Evolutionary conservation across 2,113 vertebrate genomes (phyloP), one percentile per base, ranked within the genome.

Genomic region (Dinomys branickii): DNA sequence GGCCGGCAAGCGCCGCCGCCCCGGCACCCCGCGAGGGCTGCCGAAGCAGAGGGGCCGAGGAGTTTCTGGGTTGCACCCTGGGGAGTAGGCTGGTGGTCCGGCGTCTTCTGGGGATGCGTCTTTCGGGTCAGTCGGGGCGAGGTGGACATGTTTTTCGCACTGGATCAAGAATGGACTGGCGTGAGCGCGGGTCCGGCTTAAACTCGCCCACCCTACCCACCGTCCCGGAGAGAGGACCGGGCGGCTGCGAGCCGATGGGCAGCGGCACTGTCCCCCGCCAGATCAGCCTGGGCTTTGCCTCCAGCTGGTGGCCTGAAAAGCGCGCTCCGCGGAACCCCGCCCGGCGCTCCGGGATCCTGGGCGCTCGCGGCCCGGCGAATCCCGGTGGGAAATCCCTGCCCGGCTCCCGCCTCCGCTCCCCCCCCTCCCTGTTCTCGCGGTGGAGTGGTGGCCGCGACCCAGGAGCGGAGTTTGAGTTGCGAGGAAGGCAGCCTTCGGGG

Each of bases 301-400:
- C 54, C 0, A 26, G 73, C 41, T 2, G 30, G 47, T 50, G 94
- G 61, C 73, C 30, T 16, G 50, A 47, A 17, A 38, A 54, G 59
- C 81, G 69, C 58, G 38, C 85, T 38, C 84, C 7, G 50, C 7
- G 22, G 69, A 69, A 94, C 13, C 71, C 2, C 19, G 75, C 94
- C 17, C 41, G 91, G 95, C 20, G 77, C 92, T 10, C 87, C 75
- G 16, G 95, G 80, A 92, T 85, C 95, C 2, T 33, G 19, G 73
- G 54, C 83, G 83, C 67, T 44, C 63, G 65, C 24, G 0, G 91
- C 41, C 78, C 83, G 50, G 89, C 91, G 96, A 91, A 93, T 96
- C 96, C 97, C 97, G 0, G 95, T 94, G 97, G 97, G 97, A 97
- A 97, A 97, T 96, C 96, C 97, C 96, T 88, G 90, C 52, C 50